phyloP scores from a whole-genome alignment of 2,797 vertebrate species.

The Phrynocephalus vlangalii region DNA sequence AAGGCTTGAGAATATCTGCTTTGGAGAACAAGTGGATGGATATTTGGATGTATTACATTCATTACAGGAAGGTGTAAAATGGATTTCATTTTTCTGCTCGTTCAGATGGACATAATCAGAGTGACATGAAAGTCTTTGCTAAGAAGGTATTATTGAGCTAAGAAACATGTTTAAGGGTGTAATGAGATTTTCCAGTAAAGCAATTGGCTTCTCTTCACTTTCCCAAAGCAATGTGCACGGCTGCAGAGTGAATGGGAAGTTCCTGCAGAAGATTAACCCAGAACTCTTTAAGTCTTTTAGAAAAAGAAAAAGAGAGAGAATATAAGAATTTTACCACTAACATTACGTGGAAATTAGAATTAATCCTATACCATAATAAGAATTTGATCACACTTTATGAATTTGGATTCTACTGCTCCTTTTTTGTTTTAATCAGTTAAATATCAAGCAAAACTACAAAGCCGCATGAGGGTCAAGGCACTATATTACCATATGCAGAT shows the following conservation, averaged over 20 bases:
- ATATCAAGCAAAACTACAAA: not conserved
- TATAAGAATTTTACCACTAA: slow-evolving; percentile 1
- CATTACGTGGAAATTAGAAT: slow-evolving; percentile 20
- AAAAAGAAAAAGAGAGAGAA: slow-evolving; percentile 14
- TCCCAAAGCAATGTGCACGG: not conserved
- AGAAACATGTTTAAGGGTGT: slow-evolving; percentile 8
- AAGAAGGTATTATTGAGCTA: not conserved
- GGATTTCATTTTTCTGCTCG: not conserved
- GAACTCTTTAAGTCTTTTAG: slow-evolving; percentile 21
- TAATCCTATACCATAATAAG: not conserved
- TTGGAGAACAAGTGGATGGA: not conserved
- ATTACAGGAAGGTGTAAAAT: not conserved
- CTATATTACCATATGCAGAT: not conserved
- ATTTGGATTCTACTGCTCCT: not conserved
- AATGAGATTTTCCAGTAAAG: slow-evolving; percentile 31
- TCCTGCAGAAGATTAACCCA: slow-evolving; percentile 11
- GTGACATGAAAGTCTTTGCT: accelerated
- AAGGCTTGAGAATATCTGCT: not conserved
- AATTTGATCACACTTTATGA: slow-evolving; percentile 14
- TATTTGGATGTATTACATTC: not conserved
- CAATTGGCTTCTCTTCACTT: slow-evolving; percentile 19
- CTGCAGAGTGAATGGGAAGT: not conserved
- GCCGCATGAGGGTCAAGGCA: not conserved
- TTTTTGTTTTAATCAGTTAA: not conserved
- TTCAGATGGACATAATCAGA: not conserved